Conservation (phyloP, 2,797 vertebrate genomes). For the Crenuchus spilurus region DNA sequence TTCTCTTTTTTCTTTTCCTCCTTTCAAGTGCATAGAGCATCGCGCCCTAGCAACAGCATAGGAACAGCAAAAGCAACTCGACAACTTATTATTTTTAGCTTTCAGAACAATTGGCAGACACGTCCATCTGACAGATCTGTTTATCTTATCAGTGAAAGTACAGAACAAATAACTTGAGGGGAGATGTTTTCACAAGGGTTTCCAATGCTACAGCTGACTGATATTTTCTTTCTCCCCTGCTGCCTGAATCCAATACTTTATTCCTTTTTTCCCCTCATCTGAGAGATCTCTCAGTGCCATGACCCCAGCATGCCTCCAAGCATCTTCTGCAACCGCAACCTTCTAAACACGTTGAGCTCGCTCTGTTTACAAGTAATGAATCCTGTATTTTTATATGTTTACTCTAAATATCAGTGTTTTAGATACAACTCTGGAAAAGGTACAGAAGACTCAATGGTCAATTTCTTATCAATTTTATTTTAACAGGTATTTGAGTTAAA, state of each 20-base stretch:
- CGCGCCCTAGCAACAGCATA: constrained; percentile 24
- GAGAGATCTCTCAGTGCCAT: neutral
- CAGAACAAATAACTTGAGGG: constrained; percentile 14
- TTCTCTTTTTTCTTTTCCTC: neutral
- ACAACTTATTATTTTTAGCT: constrained; percentile 38
- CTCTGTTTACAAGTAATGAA: constrained; percentile 9
- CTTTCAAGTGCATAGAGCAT: constrained; percentile 5
- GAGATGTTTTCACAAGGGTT: constrained; percentile 10
- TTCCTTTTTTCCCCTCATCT: constrained; percentile 17
- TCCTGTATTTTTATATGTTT: neutral
- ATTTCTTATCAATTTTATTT: too few species aligned
- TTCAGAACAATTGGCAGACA: constrained; percentile 31
- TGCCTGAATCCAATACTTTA: constrained; percentile 14
- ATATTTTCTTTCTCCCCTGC: neutral
- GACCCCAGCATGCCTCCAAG: neutral
- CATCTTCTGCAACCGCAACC: neutral
- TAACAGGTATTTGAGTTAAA: too few species aligned
- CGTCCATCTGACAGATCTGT: constrained; percentile 6
- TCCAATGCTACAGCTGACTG: neutral
- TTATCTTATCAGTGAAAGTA: constrained; percentile 11
- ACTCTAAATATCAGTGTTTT: too few species aligned
- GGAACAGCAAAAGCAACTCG: constrained; percentile 4
- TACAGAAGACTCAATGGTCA: too few species aligned
- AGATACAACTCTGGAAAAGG: too few species aligned
- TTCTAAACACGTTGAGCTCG: constrained; percentile 12